Percentiles rank a stretch among this genome's conserved stretches.
phyloP scores from a whole-genome alignment of 2,797 vertebrate genomes.

The Hippocampus kuda region DNA sequence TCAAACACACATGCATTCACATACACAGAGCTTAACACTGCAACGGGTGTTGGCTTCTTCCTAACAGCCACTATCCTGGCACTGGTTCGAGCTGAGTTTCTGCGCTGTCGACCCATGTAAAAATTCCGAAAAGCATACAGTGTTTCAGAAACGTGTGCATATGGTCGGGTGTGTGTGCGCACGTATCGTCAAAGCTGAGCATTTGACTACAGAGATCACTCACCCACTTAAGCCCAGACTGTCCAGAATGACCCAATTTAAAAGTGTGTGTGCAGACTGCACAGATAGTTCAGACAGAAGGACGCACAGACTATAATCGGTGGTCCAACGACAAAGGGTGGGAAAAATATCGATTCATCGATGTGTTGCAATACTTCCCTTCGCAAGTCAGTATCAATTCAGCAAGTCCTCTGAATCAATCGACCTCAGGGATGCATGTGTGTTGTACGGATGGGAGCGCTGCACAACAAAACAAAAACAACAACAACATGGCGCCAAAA shows the following conservation, averaged over 20 bases:
- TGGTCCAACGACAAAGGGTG: too few species aligned
- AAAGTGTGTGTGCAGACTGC: background rate
- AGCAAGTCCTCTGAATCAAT: too few species aligned
- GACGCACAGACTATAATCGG: too few species aligned
- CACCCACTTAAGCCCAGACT: conserved; percentile 41
- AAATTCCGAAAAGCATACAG: conserved; percentile 34
- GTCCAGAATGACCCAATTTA: conserved; percentile 46
- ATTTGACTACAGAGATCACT: conserved; percentile 41
- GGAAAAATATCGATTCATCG: too few species aligned
- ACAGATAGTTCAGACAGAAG: background rate
- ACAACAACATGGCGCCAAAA: too few species aligned
- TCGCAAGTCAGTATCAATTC: too few species aligned
- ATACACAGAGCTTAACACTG: conserved; percentile 14
- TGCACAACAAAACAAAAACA: too few species aligned
- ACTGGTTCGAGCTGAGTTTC: background rate
- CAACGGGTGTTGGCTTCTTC: background rate
- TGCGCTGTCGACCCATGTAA: conserved; percentile 23
- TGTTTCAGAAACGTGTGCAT: background rate
- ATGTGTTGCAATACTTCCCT: too few species aligned
- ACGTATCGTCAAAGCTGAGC: conserved; percentile 11
- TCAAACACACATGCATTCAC: conserved; percentile 8
- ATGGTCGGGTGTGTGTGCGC: background rate
- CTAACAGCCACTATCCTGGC: conserved; percentile 14
- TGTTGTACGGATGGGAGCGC: too few species aligned
- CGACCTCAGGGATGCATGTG: too few species aligned